Evolutionary conservation across 2,113 vertebrate species (phyloP).

Genomic region (Scophthalmus maximus): DNA sequence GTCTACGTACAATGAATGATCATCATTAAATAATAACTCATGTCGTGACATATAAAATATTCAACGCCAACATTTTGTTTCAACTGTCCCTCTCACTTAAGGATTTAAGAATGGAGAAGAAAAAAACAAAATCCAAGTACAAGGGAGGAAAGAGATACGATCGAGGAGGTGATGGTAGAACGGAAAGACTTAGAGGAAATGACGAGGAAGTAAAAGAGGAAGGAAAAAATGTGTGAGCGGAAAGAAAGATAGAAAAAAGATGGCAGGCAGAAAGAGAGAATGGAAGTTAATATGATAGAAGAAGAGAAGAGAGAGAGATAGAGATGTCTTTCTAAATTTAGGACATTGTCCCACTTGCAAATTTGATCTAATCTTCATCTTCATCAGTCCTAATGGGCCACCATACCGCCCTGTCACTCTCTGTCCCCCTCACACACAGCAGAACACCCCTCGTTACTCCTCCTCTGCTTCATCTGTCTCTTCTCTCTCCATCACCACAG

Average conservation of each 20-base stretch:
- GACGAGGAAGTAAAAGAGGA: no score
- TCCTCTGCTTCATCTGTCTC: slow-evolving; percentile 13
- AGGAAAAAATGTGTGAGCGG: no score
- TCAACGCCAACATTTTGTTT: no score
- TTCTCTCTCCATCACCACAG: slow-evolving; percentile 17
- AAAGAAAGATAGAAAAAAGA: not conserved
- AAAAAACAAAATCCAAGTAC: not conserved
- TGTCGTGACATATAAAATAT: no score
- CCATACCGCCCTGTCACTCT: no score
- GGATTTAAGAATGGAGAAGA: no score
- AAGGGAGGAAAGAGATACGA: not conserved
- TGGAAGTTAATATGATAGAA: no score
- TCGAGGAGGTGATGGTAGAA: not conserved
- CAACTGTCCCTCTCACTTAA: no score
- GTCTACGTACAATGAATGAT: no score
- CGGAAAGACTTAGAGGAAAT: not conserved
- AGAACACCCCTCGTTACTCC: slow-evolving; percentile 2
- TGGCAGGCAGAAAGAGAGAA: not conserved
- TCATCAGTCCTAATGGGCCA: slow-evolving; percentile 45
- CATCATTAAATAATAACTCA: no score
- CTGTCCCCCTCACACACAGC: no score
- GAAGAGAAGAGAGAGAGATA: slow-evolving; percentile 7
- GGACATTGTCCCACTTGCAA: slow-evolving; percentile 45
- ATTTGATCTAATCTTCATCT: slow-evolving; percentile 31
- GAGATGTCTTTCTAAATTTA: slow-evolving; percentile 48